Evolutionary conservation across 2,888 invertebrate genomes (phyloP).

Genomic region (Synanthedon myopaeformis): DNA sequence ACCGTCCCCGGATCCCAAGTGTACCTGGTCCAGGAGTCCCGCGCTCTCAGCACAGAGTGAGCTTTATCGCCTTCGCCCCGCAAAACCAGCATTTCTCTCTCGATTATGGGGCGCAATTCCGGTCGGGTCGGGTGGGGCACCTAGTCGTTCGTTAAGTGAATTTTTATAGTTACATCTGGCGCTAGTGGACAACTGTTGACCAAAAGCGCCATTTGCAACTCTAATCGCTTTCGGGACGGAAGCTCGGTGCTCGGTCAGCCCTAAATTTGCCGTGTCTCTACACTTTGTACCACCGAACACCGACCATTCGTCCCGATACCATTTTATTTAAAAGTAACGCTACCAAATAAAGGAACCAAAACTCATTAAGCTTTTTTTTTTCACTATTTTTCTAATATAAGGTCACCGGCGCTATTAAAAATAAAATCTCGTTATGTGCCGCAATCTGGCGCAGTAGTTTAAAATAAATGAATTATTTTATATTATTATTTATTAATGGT

Average conservation of each 20-base stretch:
- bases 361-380: conserved; percentile 50
- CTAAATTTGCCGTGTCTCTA: conserved; percentile 59
- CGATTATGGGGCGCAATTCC: conserved; percentile 53
- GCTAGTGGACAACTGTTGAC: conserved; percentile 15
- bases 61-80: conserved; percentile 31
- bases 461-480: conserved; percentile 62
- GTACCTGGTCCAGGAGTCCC: conserved; percentile 90
- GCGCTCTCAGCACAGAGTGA: conserved; percentile 70
- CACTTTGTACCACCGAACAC: conserved; percentile 39
- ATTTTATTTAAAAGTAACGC: conserved; percentile 41
- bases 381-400: conserved; percentile 60
- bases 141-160: conserved; percentile 64
- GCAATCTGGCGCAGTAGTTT: conserved; percentile 49
- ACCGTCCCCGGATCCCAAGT: conserved; percentile 92
- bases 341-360: conserved; percentile 64
- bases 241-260: conserved; percentile 56
- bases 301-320: conserved; percentile 53
- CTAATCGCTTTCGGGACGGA: conserved; percentile 41
- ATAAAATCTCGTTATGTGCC: conserved; percentile 39
- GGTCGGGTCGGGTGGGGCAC: conserved; percentile 57
- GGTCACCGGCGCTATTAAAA: conserved; percentile 43
- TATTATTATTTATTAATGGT: conserved; percentile 67
- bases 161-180: conserved; percentile 33
- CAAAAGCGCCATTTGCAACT: conserved; percentile 24
- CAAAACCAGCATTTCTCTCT: conserved; percentile 56